phyloP scores from a whole-genome alignment of 2,113 vertebrate genomes.

The Pristiophorus japonicus region DNA sequence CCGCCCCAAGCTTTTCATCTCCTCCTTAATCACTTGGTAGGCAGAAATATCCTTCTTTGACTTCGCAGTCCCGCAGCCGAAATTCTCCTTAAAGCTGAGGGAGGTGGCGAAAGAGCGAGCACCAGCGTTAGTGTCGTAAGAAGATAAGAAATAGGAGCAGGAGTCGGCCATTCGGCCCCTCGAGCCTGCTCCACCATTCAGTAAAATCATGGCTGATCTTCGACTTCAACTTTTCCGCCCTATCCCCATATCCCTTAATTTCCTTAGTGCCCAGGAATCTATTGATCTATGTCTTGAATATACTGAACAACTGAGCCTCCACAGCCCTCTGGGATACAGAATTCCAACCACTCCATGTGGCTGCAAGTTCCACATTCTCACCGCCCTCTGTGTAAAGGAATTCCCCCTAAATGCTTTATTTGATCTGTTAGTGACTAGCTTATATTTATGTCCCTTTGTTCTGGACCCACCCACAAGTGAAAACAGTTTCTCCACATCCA shows the following conservation, averaged over 20 bases:
- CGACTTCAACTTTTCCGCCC: background rate
- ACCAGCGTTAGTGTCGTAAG: background rate
- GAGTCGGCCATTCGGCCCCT: background rate
- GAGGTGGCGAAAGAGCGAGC: background rate
- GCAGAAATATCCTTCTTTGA: constrained; percentile 66
- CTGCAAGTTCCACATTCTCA: background rate
- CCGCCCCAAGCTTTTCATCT: constrained; percentile 74
- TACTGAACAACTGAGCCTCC: background rate
- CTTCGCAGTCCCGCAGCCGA: constrained; percentile 64
- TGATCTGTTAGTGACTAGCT: no score
- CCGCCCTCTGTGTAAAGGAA: background rate
- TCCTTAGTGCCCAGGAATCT: background rate
- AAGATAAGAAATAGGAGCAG: background rate
- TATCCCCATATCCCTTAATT: background rate
- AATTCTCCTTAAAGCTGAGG: constrained; percentile 71
- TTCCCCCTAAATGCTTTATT: background rate
- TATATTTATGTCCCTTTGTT: no score
- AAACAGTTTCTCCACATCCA: no score
- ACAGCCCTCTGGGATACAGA: background rate
- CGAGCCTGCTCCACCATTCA: background rate
- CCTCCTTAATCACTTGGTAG: constrained; percentile 65
- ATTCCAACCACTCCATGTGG: background rate
- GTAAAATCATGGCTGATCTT: background rate
- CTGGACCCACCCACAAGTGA: no score
- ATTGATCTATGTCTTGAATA: background rate